Conservation (phyloP, 2,888 invertebrate genomes). For the Nomada ruficornis region DNA sequence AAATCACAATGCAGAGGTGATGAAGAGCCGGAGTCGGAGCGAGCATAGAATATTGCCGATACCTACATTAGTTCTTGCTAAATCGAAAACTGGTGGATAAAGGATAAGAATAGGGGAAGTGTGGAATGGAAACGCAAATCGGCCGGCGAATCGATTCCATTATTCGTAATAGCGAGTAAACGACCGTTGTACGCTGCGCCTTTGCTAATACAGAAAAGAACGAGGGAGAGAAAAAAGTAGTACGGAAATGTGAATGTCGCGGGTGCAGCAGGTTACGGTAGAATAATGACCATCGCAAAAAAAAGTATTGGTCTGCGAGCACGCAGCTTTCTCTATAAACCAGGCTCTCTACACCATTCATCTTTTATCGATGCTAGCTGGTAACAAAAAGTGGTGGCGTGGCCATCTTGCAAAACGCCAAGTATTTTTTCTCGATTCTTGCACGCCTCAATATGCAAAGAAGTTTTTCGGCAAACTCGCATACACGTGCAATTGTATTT, state of each 20-base stretch:
- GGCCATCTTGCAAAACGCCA: not conserved
- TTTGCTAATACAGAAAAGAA: slow-evolving; percentile 40
- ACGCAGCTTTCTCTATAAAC: slow-evolving; percentile 4
- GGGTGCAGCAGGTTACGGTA: slow-evolving; percentile 24
- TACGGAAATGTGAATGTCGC: slow-evolving; percentile 49
- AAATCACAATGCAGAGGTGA: not conserved
- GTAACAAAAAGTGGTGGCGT: slow-evolving; percentile 12
- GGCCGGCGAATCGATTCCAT: slow-evolving; percentile 65
- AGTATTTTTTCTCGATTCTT: not conserved
- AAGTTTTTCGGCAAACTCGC: slow-evolving; percentile 38
- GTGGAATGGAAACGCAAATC: slow-evolving; percentile 34
- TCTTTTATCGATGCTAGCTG: slow-evolving; percentile 16
- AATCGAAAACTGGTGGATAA: not conserved
- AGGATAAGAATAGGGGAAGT: too few species aligned
- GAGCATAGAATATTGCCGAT: not conserved
- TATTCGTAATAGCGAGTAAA: slow-evolving; percentile 59
- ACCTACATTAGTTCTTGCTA: not conserved
- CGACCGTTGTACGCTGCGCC: slow-evolving; percentile 44
- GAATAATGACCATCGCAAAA: slow-evolving; percentile 45
- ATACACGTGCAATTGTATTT: slow-evolving; percentile 16
- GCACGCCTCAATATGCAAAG: slow-evolving; percentile 3
- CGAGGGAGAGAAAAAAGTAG: slow-evolving; percentile 8
- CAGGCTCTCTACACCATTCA: not conserved
- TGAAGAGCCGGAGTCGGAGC: not conserved
- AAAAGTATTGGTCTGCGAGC: slow-evolving; percentile 22